Percentiles rank a stretch among this genome's conserved stretches.
These are phyloP conservation scores for Tenthredo scrophulariae DNA, from an alignment of 2,888 invertebrate species.

Conservation along the genomic window DNA sequence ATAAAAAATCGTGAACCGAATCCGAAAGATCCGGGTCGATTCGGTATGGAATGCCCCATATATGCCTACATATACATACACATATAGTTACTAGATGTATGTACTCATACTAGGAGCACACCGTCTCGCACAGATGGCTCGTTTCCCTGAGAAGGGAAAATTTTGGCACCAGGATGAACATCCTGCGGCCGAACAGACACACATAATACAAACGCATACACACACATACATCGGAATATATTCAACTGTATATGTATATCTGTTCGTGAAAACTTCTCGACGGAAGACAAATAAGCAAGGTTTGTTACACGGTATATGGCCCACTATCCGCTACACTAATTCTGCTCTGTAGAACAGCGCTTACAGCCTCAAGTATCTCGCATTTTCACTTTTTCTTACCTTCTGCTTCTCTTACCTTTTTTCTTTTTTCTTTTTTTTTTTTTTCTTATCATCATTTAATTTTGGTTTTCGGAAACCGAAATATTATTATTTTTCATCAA, in stretches of 20 bases:
- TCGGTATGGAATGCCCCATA: too few species aligned
- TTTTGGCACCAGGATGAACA: conserved; percentile 31
- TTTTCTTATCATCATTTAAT: background rate
- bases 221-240: background rate
- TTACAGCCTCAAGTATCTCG: background rate
- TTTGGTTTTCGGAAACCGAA: background rate
- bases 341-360: background rate
- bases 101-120: background rate
- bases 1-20: too few species aligned
- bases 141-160: conserved; percentile 35
- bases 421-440: background rate
- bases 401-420: background rate
- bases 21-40: too few species aligned
- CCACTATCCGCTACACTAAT: background rate
- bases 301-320: conserved; percentile 21
- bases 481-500: background rate
- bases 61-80: background rate
- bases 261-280: conserved; percentile 1
- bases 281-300: conserved; percentile 36
- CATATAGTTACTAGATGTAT: background rate
- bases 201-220: too few species aligned
- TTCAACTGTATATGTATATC: background rate
- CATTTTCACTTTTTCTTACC: background rate
- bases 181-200: background rate
- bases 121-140: conserved; percentile 32